Conservation (phyloP, 2,113 vertebrate genomes). For the Paramormyrops kingsleyae region DNA sequence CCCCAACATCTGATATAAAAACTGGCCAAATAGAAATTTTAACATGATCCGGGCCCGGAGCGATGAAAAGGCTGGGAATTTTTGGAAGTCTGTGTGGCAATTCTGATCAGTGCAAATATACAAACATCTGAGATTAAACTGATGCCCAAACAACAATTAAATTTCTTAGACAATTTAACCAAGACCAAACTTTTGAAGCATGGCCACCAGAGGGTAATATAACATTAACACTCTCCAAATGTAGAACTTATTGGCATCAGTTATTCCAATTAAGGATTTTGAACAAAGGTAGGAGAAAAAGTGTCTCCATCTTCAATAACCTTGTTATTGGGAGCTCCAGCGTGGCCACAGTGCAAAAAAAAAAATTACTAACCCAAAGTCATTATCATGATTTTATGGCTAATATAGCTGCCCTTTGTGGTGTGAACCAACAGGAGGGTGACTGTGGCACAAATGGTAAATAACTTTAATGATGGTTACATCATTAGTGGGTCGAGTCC, state of each 20-base stretch:
- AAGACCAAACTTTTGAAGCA: not conserved
- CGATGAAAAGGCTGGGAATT: not conserved
- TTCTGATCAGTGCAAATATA: not conserved
- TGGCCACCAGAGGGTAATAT: not conserved
- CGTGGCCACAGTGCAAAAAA: constrained; percentile 82
- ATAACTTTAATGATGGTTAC: too few species aligned
- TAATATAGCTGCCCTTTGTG: too few species aligned
- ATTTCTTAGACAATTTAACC: not conserved
- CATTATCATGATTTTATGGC: not conserved
- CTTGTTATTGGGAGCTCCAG: constrained; percentile 83
- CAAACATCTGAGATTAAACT: not conserved
- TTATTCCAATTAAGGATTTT: not conserved
- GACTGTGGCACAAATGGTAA: too few species aligned
- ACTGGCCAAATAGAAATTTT: not conserved
- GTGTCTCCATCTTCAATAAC: constrained; percentile 63
- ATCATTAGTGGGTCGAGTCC: not conserved
- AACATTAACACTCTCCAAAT: not conserved
- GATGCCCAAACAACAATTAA: not conserved
- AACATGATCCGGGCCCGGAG: not conserved
- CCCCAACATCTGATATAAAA: not conserved
- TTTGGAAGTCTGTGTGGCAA: not conserved
- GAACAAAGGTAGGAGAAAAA: not conserved
- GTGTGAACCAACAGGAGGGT: too few species aligned
- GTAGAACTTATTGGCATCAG: not conserved
- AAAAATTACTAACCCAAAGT: not conserved